Evolutionary conservation across 2,888 invertebrate genomes (phyloP).

Genomic region (Proisotoma minuta): DNA sequence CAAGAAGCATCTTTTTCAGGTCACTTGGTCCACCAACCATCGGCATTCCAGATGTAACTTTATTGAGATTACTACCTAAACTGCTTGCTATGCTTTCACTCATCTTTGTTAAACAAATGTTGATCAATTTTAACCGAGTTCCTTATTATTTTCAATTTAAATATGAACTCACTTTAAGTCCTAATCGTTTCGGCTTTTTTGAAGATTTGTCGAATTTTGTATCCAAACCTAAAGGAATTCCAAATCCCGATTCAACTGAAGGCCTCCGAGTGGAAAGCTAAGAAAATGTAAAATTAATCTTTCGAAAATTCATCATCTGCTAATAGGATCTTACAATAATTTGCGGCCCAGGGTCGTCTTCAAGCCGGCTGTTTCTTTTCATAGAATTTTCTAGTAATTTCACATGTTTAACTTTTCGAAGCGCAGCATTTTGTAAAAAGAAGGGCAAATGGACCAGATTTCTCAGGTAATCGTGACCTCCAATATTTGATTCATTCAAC

Average conservation of each 20-base stretch:
- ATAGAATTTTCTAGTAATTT: conserved; percentile 45
- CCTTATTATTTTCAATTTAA: background rate
- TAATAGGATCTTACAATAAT: conserved; percentile 33
- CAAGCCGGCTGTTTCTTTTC: conserved; percentile 41
- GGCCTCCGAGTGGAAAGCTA: conserved; percentile 43
- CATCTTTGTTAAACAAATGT: conserved; percentile 63
- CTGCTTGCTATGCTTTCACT: conserved; percentile 89
- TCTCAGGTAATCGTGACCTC: conserved; percentile 68
- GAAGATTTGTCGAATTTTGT: conserved; percentile 49
- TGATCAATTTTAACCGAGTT: background rate
- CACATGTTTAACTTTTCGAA: conserved; percentile 70
- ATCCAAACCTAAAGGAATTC: conserved; percentile 30
- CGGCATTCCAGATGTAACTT: conserved; percentile 53
- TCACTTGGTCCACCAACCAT: conserved; percentile 69
- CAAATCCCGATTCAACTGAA: conserved; percentile 46
- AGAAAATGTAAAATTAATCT: background rate
- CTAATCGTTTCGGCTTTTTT: conserved; percentile 63
- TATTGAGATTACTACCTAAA: conserved; percentile 71
- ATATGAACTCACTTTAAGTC: conserved; percentile 33
- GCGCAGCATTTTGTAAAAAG: conserved; percentile 92
- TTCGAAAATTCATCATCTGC: background rate
- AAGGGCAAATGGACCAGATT: conserved; percentile 98
- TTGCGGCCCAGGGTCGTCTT: conserved; percentile 47
- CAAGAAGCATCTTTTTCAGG: conserved; percentile 77
- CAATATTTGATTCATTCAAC: conserved; percentile 86